A percentile compares a stretch with the other conserved stretches of the same genome.
phyloP scores from a whole-genome alignment of 2,888 invertebrate genomes.

The Diplazon laetatorius region DNA sequence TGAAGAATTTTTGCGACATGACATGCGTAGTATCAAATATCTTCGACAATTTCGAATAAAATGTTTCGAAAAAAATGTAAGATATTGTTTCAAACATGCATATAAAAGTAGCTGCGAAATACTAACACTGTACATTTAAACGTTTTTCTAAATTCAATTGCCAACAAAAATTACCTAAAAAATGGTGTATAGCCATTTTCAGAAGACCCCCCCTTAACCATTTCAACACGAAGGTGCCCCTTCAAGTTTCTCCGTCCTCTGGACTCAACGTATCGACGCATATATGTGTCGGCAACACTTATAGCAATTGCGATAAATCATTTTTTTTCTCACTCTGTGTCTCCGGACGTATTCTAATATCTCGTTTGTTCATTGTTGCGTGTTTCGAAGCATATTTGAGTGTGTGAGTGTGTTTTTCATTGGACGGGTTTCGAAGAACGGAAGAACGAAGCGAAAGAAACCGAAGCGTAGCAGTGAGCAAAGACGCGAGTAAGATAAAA shows the following conservation, averaged over 20 bases:
- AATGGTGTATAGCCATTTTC: too few species aligned
- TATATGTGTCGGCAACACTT: neutral
- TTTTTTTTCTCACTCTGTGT: constrained; percentile 43
- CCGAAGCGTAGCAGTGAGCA: constrained; percentile 27
- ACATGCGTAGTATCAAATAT: too few species aligned
- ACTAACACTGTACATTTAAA: too few species aligned
- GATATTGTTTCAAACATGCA: too few species aligned
- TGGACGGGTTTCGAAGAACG: neutral
- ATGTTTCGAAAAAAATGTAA: too few species aligned
- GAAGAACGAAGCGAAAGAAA: constrained; percentile 29
- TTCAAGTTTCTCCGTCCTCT: constrained; percentile 51
- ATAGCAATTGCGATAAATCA: constrained; percentile 61
- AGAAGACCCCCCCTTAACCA: too few species aligned
- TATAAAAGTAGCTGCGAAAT: too few species aligned
- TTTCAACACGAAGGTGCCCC: too few species aligned
- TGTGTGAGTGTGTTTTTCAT: constrained; percentile 28
- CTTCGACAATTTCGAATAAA: too few species aligned
- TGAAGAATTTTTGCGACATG: too few species aligned
- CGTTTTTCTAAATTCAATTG: too few species aligned
- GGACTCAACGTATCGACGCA: constrained; percentile 9
- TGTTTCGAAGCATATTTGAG: neutral
- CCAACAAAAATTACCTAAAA: too few species aligned
- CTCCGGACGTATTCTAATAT: neutral
- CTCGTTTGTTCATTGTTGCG: neutral
- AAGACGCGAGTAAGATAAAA: constrained; percentile 43